phyloP scores from a whole-genome alignment of 1,140 invertebrate genomes.

The Drosophila grimshawi region DNA sequence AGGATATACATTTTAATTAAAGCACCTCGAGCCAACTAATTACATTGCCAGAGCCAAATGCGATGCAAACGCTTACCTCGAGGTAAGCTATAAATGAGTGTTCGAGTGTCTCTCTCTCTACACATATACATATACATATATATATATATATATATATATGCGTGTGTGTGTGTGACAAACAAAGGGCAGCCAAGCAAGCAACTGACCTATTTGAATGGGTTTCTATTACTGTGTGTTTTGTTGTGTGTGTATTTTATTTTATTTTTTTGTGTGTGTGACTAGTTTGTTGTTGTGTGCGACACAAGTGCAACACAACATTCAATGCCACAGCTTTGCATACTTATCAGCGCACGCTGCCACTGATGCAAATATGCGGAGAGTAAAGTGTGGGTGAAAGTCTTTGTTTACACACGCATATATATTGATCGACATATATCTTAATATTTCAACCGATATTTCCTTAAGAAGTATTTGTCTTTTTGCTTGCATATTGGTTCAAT shows the following conservation, averaged over 20 bases:
- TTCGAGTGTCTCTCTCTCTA: slow-evolving; percentile 5
- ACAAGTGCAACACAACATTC: slow-evolving; percentile 1
- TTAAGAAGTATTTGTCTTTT: too few relatives aligned
- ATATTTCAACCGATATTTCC: too few relatives aligned
- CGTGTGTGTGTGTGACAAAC: slow-evolving; percentile 4
- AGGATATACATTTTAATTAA: slow-evolving; percentile 83
- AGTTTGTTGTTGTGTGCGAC: slow-evolving; percentile 8
- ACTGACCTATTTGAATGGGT: slow-evolving; percentile 10
- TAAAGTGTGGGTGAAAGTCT: too few relatives aligned
- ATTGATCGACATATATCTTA: too few relatives aligned
- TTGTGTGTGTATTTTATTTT: slow-evolving; percentile 2
- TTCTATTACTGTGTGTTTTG: slow-evolving; percentile 10
- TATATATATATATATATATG: slow-evolving; percentile 1
- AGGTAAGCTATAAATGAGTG: not conserved
- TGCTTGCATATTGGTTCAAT: too few relatives aligned
- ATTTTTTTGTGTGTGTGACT: slow-evolving; percentile 7
- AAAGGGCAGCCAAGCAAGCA: slow-evolving; percentile 10
- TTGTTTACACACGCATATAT: too few relatives aligned
- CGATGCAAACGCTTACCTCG: slow-evolving; percentile 25
- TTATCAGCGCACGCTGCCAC: not conserved
- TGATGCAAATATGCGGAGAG: not conserved
- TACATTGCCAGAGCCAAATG: slow-evolving; percentile 62
- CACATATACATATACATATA: too few relatives aligned
- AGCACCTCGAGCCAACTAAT: slow-evolving; percentile 81
- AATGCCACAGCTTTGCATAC: slow-evolving; percentile 17